Base-by-base conservation (phyloP, 2,888 invertebrate species). In the Tanypteryx hageni region DNA sequence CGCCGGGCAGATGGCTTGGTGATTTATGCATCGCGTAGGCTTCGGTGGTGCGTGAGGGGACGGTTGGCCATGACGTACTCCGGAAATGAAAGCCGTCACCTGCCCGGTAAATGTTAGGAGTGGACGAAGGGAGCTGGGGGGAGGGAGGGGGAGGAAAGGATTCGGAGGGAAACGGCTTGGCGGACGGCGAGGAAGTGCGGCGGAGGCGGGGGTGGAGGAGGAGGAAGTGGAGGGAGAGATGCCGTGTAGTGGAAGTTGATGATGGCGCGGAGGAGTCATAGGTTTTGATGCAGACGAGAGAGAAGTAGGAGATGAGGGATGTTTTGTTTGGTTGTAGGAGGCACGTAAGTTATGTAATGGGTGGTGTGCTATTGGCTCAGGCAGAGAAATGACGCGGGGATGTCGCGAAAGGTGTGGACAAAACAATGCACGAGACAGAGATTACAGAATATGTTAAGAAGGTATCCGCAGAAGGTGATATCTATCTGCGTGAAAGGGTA, bases 21-120 rank as follows among this genome's bases (percentile, higher is more conserved):
- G 89, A 89, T 89, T 89, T 89, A 89, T 89, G 89, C 89, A 89
- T 89, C 89, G 89, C 89, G 68, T 89, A 89, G 89, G 89, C 89
- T 89, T 89, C 89, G 61, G 89, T 89, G 89, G 89, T 89, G 89
- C 89, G 89, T 89, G 89, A 89, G 89, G 89, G 57, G 89, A 89
- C 89, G 89, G 57, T 86, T 61, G 61, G 61, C 89, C 18, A 64
- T 89, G 89, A 64, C 64, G 89, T 89, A 89, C 89, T 89, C 89
- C 89, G 89, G 89, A 89, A 89, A 89, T 89, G 89, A 89, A 89
- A 89, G 64, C 89, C 89, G 64, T 89, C 89, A 89, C 89, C 89
- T 89, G 89, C 89, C 44, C 89, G 89, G 89, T 89, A 89, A 68
- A 64, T 89, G 44, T 44, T 18, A 31, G 68, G 89, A 44, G 44